These are phyloP conservation scores for Isurus oxyrinchus DNA, from an alignment of 2,113 vertebrate genomes.

Conservation along the genomic window DNA sequence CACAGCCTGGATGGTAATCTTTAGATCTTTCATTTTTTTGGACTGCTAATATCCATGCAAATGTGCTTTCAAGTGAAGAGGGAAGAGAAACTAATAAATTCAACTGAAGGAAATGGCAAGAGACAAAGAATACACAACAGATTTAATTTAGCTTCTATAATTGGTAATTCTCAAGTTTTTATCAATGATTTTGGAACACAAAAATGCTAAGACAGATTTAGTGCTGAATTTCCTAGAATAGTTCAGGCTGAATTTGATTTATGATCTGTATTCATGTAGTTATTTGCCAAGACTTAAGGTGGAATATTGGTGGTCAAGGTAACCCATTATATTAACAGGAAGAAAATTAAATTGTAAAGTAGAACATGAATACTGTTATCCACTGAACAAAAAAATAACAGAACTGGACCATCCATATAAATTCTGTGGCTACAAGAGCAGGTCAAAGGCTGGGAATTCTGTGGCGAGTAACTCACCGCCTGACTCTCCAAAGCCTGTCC, in stretches of 20 bases:
- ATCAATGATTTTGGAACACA: background rate
- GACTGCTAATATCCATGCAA: background rate
- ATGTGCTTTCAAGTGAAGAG: background rate
- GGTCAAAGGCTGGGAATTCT: background rate
- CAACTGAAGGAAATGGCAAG: background rate
- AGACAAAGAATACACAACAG: background rate
- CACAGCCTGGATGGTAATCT: background rate
- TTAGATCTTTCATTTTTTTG: background rate
- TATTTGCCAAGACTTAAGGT: background rate
- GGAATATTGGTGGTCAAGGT: background rate
- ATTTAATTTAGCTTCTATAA: background rate
- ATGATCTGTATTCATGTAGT: background rate
- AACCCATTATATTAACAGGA: background rate
- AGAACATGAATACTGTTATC: background rate
- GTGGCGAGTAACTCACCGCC: background rate
- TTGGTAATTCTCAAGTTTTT: background rate
- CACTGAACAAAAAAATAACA: background rate
- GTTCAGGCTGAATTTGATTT: background rate
- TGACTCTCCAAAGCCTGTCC: background rate
- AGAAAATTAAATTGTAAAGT: background rate
- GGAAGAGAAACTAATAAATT: background rate
- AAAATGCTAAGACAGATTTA: background rate
- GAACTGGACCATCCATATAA: background rate
- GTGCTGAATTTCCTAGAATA: background rate
- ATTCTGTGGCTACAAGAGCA: background rate